Conservation (phyloP, 2,797 vertebrate species). For the Ctenopoma multispine region DNA sequence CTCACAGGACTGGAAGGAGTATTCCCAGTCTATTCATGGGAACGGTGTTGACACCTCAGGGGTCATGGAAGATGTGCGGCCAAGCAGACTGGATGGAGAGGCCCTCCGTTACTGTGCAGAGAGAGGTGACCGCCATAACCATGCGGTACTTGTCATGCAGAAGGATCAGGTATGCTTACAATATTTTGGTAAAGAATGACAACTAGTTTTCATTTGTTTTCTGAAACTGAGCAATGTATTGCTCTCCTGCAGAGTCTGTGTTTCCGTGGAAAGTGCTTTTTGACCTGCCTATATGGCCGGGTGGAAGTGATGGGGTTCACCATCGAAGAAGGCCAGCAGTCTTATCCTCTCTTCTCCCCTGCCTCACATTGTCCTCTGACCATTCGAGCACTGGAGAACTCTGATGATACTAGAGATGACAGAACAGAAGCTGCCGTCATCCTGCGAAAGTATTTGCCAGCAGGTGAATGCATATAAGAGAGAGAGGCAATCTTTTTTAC, state of each 20-base stretch:
- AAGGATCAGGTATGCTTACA: slow-evolving; percentile 78
- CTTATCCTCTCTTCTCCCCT: slow-evolving; percentile 88
- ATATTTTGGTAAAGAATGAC: background rate
- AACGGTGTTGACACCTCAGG: slow-evolving; percentile 54
- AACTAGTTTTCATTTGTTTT: background rate
- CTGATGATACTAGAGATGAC: slow-evolving; percentile 68
- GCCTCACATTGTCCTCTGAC: slow-evolving; percentile 87
- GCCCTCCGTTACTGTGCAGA: slow-evolving; percentile 75
- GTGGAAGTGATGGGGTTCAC: slow-evolving; percentile 92
- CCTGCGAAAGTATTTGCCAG: slow-evolving; percentile 82
- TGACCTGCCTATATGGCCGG: slow-evolving; percentile 91
- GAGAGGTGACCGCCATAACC: slow-evolving; percentile 73
- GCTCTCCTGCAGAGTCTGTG: slow-evolving; percentile 84
- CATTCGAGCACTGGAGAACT: slow-evolving; percentile 77
- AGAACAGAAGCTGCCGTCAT: slow-evolving; percentile 78
- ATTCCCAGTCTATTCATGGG: slow-evolving; percentile 61
- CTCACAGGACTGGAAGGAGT: slow-evolving; percentile 77
- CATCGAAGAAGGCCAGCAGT: slow-evolving; percentile 89
- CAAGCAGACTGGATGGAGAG: slow-evolving; percentile 63
- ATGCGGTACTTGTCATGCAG: slow-evolving; percentile 82
- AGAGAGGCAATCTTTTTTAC: background rate
- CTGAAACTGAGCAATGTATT: background rate
- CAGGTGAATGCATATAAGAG: slow-evolving; percentile 74
- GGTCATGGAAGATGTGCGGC: background rate
- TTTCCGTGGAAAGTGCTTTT: slow-evolving; percentile 90